Conservation (phyloP, 2,113 vertebrate genomes). For the Sarotherodon lohbergeri region DNA sequence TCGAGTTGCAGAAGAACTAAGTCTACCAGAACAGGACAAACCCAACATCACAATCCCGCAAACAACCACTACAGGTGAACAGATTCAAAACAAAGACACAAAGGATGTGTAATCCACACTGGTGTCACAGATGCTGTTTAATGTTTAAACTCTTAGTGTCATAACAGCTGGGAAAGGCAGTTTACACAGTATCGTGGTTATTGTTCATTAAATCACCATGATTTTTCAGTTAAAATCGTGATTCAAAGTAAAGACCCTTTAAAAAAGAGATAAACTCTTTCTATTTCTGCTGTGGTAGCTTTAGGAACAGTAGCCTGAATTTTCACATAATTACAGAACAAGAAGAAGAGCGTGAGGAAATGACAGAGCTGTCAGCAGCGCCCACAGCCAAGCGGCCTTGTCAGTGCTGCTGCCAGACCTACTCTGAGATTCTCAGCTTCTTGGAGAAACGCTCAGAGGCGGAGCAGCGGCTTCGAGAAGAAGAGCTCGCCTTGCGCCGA, state of each 20-base stretch:
- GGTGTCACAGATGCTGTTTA: background rate
- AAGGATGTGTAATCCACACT: background rate
- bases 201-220: background rate
- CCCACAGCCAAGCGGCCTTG: slow-evolving; percentile 70
- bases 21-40: slow-evolving; percentile 66
- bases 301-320: background rate
- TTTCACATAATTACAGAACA: slow-evolving; percentile 18
- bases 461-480: slow-evolving; percentile 75
- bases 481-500: slow-evolving; percentile 70
- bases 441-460: slow-evolving; percentile 77
- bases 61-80: slow-evolving; percentile 21
- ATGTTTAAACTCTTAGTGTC: background rate
- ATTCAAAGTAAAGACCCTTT: background rate
- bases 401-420: slow-evolving; percentile 78
- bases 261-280: background rate
- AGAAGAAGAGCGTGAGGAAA: slow-evolving; percentile 60
- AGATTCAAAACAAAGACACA: background rate
- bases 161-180: background rate
- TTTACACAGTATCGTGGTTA: background rate
- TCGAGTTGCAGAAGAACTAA: slow-evolving; percentile 58
- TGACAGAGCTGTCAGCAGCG: slow-evolving; percentile 50
- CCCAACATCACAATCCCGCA: slow-evolving; percentile 52
- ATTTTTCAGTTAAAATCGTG: background rate
- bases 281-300: background rate
- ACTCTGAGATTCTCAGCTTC: slow-evolving; percentile 77